Base-by-base conservation (phyloP, 1,140 invertebrate genomes). In the Tetranychus cinnabarinus region DNA sequence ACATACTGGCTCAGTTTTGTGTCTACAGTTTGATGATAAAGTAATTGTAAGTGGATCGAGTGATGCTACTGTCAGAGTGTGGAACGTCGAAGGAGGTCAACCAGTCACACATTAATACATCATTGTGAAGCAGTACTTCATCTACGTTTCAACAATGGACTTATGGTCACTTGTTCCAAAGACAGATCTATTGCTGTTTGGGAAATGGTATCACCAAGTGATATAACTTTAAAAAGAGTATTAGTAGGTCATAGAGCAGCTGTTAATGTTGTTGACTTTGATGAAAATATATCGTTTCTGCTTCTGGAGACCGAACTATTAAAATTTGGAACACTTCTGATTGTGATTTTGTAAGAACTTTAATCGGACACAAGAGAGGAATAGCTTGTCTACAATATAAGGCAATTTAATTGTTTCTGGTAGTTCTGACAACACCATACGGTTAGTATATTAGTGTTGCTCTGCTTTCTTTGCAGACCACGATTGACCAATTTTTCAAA, bases 141-240 rank as follows among this genome's bases (percentile, higher is more conserved):
- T 82, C 78, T 99, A 57, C 77, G 93, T 62, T 99, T 98, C 74
- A 88, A 87, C 73, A 95, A 98, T 74, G 95, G 92, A 57, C 93
- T 99, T 82, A 97, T 99, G 90, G 96, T 99, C 61, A 99, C 96
- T 6, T 99, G 96, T 77, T 96, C 90, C 46, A 97, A 97, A 85
- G 96, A 99, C 76, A 84, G 96, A 62, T 95, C 90, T 42, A 98
- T 99, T 75, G 93, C 93, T 12, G 96, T 99, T 1, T 99, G 96
- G 96, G 92, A 98, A 71, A 98, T 98, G 92, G 86, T 88, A 35
- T 93, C 90, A 35, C 85, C 90, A 48, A 88, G 82, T 56, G 93
- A 98, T 74, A 98, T 98, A 60, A 90, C 88, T 67, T 72, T 98
- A 31, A 78, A 92, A 45, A 77, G 93, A 56, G 92, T 98, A 4